Evolutionary conservation across 2,888 invertebrate genomes (phyloP).

Genomic region (Hanleya hanleyi): DNA sequence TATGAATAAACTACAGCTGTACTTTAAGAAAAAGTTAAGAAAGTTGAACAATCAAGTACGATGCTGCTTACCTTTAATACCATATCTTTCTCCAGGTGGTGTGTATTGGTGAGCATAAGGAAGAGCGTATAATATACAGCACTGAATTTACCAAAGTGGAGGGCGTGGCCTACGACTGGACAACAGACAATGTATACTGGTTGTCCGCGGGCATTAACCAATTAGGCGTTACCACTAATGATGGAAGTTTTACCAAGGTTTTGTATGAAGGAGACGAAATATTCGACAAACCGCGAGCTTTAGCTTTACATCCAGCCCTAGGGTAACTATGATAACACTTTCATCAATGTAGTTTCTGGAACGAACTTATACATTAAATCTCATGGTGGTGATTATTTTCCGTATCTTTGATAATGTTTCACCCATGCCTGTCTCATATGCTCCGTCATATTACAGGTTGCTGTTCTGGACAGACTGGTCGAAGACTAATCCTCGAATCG

Average conservation of each 20-base stretch:
- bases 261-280: not conserved
- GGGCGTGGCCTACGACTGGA: conserved; percentile 1
- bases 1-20: no score
- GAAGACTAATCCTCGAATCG: not conserved
- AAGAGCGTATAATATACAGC: not conserved
- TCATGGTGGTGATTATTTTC: no score
- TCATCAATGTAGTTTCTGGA: no score
- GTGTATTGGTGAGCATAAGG: not conserved
- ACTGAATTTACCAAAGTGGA: not conserved
- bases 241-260: not conserved
- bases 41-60: no score
- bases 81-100: no score
- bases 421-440: no score
- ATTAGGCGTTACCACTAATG: not conserved
- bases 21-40: not conserved
- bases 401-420: no score
- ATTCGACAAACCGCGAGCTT: not conserved
- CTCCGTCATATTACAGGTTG: no score
- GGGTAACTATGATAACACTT: no score
- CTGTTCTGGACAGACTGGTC: conserved; percentile 4
- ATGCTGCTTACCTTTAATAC: no score
- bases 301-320: not conserved
- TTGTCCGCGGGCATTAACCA: not conserved
- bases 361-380: no score
- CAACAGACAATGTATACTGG: not conserved